Percentiles rank a stretch among this genome's conserved stretches.
phyloP scores from a whole-genome alignment of 1,140 invertebrate species.

The Musca domestica region DNA sequence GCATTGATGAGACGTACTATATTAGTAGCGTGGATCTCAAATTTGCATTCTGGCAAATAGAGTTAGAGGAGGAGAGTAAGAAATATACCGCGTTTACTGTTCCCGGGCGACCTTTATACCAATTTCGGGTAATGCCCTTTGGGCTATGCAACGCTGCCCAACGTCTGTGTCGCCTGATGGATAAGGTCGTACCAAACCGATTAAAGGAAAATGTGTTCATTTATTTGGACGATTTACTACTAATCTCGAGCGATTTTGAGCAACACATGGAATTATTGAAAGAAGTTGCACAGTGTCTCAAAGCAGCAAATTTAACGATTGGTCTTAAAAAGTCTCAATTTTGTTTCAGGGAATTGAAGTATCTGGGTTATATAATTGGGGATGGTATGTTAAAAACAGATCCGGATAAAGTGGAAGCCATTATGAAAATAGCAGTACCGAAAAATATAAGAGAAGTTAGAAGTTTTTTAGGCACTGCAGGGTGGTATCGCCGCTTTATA shows the following conservation, averaged over 20 bases:
- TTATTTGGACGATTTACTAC: too few relatives aligned
- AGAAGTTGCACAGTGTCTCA: too few relatives aligned
- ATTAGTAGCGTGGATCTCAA: background rate
- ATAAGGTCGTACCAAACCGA: conserved; percentile 8
- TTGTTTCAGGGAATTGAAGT: too few relatives aligned
- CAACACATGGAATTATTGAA: background rate
- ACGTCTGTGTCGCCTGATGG: conserved; percentile 17
- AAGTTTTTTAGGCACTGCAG: background rate
- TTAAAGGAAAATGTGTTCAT: too few relatives aligned
- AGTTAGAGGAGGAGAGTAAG: background rate
- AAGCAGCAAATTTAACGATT: too few relatives aligned
- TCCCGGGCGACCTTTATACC: background rate
- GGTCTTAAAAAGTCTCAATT: too few relatives aligned
- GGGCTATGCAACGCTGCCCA: conserved; percentile 22
- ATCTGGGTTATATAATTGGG: too few relatives aligned
- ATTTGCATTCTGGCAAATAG: background rate
- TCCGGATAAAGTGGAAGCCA: too few relatives aligned
- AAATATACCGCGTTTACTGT: background rate
- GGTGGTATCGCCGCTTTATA: background rate
- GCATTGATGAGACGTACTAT: background rate
- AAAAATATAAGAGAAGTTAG: too few relatives aligned
- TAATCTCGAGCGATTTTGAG: too few relatives aligned
- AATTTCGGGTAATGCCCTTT: too few relatives aligned
- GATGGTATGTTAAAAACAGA: too few relatives aligned
- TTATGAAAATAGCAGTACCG: background rate